Conservation (phyloP, 1,140 invertebrate species). For the Dendrolimus punctatus region DNA sequence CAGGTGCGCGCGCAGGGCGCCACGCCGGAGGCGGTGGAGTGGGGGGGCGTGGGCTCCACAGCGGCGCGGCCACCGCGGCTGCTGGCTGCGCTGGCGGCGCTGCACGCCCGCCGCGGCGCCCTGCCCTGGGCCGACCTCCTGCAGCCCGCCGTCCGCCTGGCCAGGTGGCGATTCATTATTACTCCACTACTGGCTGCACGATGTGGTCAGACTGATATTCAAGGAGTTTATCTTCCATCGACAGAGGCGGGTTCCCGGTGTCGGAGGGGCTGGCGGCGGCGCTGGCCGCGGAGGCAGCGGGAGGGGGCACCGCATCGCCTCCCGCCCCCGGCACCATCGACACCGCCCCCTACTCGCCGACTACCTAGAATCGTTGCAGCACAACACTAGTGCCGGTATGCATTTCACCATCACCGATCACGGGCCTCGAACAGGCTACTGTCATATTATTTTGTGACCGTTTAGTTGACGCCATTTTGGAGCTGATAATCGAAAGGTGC, state of each 20-base stretch:
- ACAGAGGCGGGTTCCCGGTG: slow-evolving; percentile 33
- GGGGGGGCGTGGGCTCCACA: slow-evolving; percentile 3
- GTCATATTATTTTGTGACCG: too few relatives aligned
- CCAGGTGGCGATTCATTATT: slow-evolving; percentile 47
- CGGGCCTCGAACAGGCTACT: too few relatives aligned
- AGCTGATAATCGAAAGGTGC: too few relatives aligned
- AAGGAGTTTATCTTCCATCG: background rate
- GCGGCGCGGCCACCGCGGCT: slow-evolving; percentile 23
- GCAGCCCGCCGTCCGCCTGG: slow-evolving; percentile 76
- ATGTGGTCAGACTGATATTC: background rate
- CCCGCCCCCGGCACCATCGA: slow-evolving; percentile 6
- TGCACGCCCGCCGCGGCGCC: slow-evolving; percentile 75
- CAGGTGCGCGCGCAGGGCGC: slow-evolving; percentile 26
- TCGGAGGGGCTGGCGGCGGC: slow-evolving; percentile 25
- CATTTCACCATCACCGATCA: background rate
- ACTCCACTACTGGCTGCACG: background rate
- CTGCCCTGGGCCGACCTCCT: slow-evolving; percentile 79
- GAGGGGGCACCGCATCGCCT: slow-evolving; percentile 4
- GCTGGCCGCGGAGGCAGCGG: slow-evolving; percentile 7
- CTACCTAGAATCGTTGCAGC: slow-evolving; percentile 29
- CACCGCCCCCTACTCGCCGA: slow-evolving; percentile 26
- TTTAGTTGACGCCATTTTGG: too few relatives aligned
- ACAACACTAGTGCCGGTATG: slow-evolving; percentile 35
- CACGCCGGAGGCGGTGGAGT: slow-evolving; percentile 36
- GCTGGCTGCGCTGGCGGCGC: slow-evolving; percentile 32